A percentile compares a stretch with the other conserved stretches of the same genome.
These are phyloP conservation scores for Tigriopus californicus DNA, from an alignment of 2,888 invertebrate species.

Conservation along the genomic window DNA sequence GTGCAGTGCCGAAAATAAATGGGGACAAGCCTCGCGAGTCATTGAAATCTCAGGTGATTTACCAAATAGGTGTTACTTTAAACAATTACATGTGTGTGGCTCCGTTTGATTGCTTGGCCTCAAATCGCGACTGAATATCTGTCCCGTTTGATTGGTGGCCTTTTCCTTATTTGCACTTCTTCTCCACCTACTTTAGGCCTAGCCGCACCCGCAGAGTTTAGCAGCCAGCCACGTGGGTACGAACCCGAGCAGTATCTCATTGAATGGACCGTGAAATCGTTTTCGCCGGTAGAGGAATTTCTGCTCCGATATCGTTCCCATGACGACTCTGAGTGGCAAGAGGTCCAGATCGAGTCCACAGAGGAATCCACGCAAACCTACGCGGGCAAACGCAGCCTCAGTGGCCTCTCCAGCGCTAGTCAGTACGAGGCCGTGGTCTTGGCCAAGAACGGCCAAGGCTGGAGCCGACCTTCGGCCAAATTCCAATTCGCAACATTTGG, in stretches of 20 bases:
- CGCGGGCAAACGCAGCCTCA: constrained; percentile 4
- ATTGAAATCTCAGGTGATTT: constrained; percentile 12
- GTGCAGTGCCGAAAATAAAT: background rate
- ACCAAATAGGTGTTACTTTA: no score
- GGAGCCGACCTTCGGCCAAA: background rate
- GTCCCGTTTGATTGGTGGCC: background rate
- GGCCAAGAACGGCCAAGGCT: constrained; percentile 5
- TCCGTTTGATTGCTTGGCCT: no score
- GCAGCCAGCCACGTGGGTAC: background rate
- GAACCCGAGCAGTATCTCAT: constrained; percentile 7
- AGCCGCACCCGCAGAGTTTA: constrained; percentile 9
- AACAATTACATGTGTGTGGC: no score
- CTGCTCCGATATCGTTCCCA: background rate
- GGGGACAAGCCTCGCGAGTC: background rate
- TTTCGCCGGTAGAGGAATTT: background rate
- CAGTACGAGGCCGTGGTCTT: constrained; percentile 8
- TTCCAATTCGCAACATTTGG: constrained; percentile 13
- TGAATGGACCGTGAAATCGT: constrained; percentile 4
- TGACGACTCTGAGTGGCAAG: background rate
- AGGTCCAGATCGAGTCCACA: background rate
- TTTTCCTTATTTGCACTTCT: background rate
- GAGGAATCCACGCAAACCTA: background rate
- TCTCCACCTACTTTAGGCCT: background rate
- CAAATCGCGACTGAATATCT: background rate
- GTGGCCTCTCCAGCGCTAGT: background rate